Base-by-base conservation (phyloP, 2,888 invertebrate species). In the Dinocampus coccinellae region DNA sequence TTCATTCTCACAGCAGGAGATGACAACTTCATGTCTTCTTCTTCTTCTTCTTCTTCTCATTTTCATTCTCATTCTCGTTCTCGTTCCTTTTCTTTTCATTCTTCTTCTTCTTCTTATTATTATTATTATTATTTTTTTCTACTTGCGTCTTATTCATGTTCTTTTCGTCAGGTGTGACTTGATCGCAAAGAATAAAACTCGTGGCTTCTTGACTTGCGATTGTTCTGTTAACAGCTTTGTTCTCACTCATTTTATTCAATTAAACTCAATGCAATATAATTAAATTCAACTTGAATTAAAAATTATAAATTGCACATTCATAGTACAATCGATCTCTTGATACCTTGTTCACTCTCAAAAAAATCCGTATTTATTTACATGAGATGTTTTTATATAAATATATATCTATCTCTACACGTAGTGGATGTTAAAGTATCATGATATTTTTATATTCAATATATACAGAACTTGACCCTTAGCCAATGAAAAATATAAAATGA, bases 1-100 rank as follows among this genome's bases (percentile, higher is more conserved):
- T 24, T 36, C 77, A 70, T 80, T 39, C 79, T 78, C 82, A 70
- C 82, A 79, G 79, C 82, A 72, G 82, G 81, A 71, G 55, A 57
- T 55, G 65, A 57, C 65, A 34, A 33, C 65, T 57, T 66, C 65
- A 66, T 66, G 65, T 66, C 65, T 66, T 76, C 10, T 26, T 26
- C 29, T 26, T 57, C 11, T 53, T 53, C n/a, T 57, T 57, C 26
- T 57, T 53, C 22, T 16, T 16, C 20, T 22, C 2, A 10, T 53
- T 22, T 22, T 7, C 6, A n/a, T n/a, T n/a, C n/a, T n/a, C n/a
- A n/a, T n/a, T 77, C 77, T 79, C 78, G 81, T 80, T 81, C 78
- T 77, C 81, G 78, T 75, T 69, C 73, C 70, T 75, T 74, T 2
- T 16, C 2, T 16, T 9, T 33, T 34, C 16, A 4, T 58, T 55